phyloP scores from a whole-genome alignment of 2,888 invertebrate genomes.

The Ariolimax columbianus region DNA sequence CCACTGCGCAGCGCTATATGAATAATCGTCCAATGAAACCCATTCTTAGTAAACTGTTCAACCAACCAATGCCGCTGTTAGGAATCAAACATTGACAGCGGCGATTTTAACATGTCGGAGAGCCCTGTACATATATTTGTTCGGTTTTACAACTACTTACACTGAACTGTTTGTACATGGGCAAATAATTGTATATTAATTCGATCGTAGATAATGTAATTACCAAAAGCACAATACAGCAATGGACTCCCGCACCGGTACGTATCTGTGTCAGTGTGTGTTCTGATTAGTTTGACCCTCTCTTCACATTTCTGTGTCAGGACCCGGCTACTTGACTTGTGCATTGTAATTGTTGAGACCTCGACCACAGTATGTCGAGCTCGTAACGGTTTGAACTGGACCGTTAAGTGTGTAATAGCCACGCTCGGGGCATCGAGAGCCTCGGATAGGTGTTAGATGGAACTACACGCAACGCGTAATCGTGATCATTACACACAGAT shows the following conservation, averaged over 20 bases:
- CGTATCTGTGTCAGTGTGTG: not conserved
- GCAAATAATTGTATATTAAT: not conserved
- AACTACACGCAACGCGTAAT: no score
- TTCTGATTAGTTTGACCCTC: not conserved
- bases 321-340: conserved; percentile 1
- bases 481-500: no score
- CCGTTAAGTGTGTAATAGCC: no score
- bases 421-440: no score
- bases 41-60: no score
- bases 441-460: no score
- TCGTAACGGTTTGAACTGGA: not conserved
- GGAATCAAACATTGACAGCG: conserved; percentile 23
- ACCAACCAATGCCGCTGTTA: conserved; percentile 6
- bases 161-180: not conserved
- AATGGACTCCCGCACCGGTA: not conserved
- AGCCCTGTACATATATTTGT: not conserved
- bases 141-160: not conserved
- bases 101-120: not conserved
- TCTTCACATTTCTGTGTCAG: not conserved
- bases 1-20: not conserved
- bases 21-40: not conserved
- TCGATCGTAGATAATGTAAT: not conserved
- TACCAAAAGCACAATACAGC: not conserved
- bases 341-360: not conserved
- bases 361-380: no score